A percentile compares a stretch with the other conserved stretches of the same genome.
phyloP scores from a whole-genome alignment of 2,888 invertebrate species.

The Gnatocerus cornutus region DNA sequence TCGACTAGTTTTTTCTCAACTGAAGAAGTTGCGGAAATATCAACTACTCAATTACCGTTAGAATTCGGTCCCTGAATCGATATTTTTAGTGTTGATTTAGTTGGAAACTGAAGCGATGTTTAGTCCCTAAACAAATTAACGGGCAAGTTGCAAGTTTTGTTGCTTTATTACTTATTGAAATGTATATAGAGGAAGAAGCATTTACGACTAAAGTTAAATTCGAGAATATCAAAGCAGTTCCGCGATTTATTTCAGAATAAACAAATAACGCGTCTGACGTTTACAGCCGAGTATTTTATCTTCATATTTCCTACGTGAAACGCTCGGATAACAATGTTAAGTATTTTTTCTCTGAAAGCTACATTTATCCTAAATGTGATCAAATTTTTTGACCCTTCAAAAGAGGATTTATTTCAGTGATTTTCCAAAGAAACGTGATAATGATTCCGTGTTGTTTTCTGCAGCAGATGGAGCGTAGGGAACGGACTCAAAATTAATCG shows the following conservation, averaged over 20 bases:
- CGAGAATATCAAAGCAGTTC: constrained; percentile 15
- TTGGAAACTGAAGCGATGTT: not conserved
- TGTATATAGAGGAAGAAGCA: constrained; percentile 12
- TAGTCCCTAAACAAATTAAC: constrained; percentile 19
- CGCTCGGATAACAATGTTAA: not conserved
- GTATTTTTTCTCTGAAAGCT: not conserved
- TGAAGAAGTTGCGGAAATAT: constrained; percentile 11
- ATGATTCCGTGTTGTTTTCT: not conserved
- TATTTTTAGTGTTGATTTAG: constrained; percentile 23
- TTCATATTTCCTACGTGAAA: constrained; percentile 6
- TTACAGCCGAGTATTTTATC: constrained; percentile 23
- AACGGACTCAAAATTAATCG: constrained; percentile 52
- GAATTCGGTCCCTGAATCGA: not conserved
- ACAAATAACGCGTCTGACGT: constrained; percentile 18
- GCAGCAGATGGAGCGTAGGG: not conserved
- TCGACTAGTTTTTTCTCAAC: not conserved
- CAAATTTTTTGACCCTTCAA: constrained; percentile 2
- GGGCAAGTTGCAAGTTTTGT: not conserved
- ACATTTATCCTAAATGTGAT: not conserved
- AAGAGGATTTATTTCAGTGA: not conserved
- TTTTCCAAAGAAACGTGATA: constrained; percentile 5
- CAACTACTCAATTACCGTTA: constrained; percentile 19
- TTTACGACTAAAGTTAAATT: constrained; percentile 17
- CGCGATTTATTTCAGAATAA: constrained; percentile 15
- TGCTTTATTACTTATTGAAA: constrained; percentile 21